Percentiles rank a stretch among this genome's conserved stretches.
Evolutionary conservation across 2,797 vertebrate genomes (phyloP).

Genomic region (Silurus aristotelis): DNA sequence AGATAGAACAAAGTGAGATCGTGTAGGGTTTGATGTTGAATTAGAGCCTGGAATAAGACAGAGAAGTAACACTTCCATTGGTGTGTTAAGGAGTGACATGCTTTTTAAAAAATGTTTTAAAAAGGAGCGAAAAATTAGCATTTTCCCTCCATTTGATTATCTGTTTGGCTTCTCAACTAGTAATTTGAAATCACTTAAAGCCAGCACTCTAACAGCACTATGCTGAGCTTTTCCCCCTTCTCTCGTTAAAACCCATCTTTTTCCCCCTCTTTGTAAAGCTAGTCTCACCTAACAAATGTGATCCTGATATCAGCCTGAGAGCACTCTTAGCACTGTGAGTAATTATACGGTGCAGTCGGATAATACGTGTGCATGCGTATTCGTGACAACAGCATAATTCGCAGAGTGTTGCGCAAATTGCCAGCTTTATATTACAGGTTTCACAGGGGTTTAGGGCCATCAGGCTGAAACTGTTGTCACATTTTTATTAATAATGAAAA

Average conservation of each 20-base stretch:
- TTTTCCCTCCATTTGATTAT: conserved; percentile 49
- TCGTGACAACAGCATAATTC: conserved; percentile 44
- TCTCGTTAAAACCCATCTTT: neutral
- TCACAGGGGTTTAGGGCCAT: conserved; percentile 49
- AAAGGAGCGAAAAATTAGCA: conserved; percentile 31
- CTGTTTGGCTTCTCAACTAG: conserved; percentile 52
- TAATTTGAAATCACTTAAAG: conserved; percentile 52
- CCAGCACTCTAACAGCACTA: conserved; percentile 36
- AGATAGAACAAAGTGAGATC: conserved; percentile 20
- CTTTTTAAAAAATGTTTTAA: conserved; percentile 47
- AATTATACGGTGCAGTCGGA: conserved; percentile 62
- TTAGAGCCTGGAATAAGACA: conserved; percentile 17
- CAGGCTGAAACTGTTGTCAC: conserved; percentile 57
- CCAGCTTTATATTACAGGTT: conserved; percentile 64
- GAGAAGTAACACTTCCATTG: conserved; percentile 1
- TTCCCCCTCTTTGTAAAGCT: conserved; percentile 38
- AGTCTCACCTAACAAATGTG: conserved; percentile 55
- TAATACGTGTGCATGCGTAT: conserved; percentile 36
- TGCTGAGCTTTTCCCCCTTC: conserved; percentile 15
- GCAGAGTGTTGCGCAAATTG: conserved; percentile 59
- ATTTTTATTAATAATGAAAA: conserved; percentile 72
- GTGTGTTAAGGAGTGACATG: conserved; percentile 32
- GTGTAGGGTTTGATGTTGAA: conserved; percentile 42
- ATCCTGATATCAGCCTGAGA: conserved; percentile 53
- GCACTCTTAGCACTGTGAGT: conserved; percentile 70